Evolutionary conservation across 2,888 invertebrate species (phyloP).

Genomic region (Crocallis elinguaria): DNA sequence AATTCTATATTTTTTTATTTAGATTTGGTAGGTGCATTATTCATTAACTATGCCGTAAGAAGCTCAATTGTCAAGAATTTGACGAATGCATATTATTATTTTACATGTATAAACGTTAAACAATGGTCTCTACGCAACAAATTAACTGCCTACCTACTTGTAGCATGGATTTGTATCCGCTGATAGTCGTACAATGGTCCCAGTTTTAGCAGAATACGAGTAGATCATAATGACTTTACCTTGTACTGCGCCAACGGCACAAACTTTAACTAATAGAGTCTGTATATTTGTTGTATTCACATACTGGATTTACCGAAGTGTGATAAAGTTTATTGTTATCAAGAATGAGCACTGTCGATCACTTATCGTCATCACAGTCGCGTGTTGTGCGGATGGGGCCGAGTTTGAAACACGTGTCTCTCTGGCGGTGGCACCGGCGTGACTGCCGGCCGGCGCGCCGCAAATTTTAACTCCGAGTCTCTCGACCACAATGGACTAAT

Average conservation of each 20-base stretch:
- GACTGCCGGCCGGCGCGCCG: constrained; percentile 76
- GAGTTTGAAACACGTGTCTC: constrained; percentile 57
- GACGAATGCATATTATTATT: constrained; percentile 19
- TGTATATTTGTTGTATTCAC: constrained; percentile 50
- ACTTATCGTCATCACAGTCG: constrained; percentile 78
- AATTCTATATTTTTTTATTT: not conserved
- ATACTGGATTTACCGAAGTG: constrained; percentile 56
- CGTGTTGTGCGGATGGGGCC: constrained; percentile 51
- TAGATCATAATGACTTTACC: constrained; percentile 78
- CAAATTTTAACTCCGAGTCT: constrained; percentile 69
- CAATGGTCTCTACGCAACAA: constrained; percentile 35
- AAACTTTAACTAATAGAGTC: constrained; percentile 56
- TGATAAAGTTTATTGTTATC: constrained; percentile 64
- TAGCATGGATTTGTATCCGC: constrained; percentile 56
- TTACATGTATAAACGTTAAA: constrained; percentile 28
- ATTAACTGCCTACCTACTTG: constrained; percentile 47
- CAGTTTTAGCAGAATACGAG: constrained; percentile 72
- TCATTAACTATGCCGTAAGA: constrained; percentile 3
- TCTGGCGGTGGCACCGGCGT: constrained; percentile 65
- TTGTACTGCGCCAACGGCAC: constrained; percentile 69
- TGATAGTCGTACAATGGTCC: constrained; percentile 63
- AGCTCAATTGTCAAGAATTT: constrained; percentile 15
- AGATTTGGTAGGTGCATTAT: not conserved
- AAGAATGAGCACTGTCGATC: constrained; percentile 68
- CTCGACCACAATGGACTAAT: constrained; percentile 80